Evolutionary conservation across 2,888 invertebrate genomes (phyloP), one percentile per base, ranked within the genome.

Genomic region (Laspeyria flexula): DNA sequence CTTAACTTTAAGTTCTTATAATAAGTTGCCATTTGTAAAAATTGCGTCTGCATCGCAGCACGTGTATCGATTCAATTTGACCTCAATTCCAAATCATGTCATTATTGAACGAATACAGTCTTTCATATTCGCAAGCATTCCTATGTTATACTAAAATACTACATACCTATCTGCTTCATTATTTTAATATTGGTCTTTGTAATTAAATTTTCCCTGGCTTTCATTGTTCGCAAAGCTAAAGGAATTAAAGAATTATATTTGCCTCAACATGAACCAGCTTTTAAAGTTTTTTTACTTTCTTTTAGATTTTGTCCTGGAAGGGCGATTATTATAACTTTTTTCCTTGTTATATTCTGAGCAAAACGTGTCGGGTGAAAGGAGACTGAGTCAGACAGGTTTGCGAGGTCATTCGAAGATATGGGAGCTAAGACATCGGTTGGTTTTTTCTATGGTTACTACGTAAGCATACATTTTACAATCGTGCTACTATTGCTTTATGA

Each of bases 371-470:
- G 73, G 81, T 75, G 79, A 84, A 82, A 85, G 85, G 82, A 71
- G 56, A 69, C 67, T 58, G 57, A 56, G 65, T 44, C 59, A 67
- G 83, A 85, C 88, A 55, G 80, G 88, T 88, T 87, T 71, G 63
- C 65, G 71, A 80, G 81, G 83, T 77, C 75, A 70, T 58, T 57
- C 63, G 67, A 74, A 13, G 13, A 31, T 71, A 49, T 56, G 75
- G 80, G 82, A 82, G 76, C 78, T n/a, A n/a, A n/a, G n/a, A n/a
- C n/a, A n/a, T n/a, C n/a, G n/a, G n/a, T n/a, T 39, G 47, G 30
- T 51, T 31, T 51, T 57, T 64, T 62, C 23, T 55, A 45, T 48
- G 33, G 29, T 34, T 15, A n/a, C 41, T n/a, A 21, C 7, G 35
- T 1, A 21, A 11, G 23, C 23, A 37, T 37, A 37, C 21, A 37